Base-by-base conservation (phyloP, 1,140 invertebrate species). In the Rhopalosiphum maidis region DNA sequence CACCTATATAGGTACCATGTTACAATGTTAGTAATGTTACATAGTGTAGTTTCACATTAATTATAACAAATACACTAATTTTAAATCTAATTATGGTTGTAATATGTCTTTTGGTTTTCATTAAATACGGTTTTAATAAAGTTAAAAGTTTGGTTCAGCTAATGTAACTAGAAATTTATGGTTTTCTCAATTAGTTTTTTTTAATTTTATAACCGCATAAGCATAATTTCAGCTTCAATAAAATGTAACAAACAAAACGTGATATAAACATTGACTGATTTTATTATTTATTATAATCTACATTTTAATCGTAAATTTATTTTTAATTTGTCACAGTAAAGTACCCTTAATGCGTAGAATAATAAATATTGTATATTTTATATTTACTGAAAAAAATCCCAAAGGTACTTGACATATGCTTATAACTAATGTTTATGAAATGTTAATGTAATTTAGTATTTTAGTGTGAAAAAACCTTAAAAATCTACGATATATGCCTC, bases 41-140 rank as follows among this genome's bases (percentile, higher is more conserved):
- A 68, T n/a, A 77, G 37, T 41, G 37, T 88, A 88, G 7, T 88
- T 88, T 54, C 15, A 23, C 46, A 35, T 88, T 35, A 88, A 88
- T 88, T 88, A 51, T 54, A 88, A 88, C 6, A 30, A 88, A 88
- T 48, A 51, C 83, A 11, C 30, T 51, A 51, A 88, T 88, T 88
- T 51, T 23, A 51, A 88, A 51, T 51, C 46, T 88, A 51, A 88
- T 51, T 51, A 88, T 35, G 46, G 46, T 23, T 51, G 87, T 51
- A 54, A 35, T 54, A 37, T 88, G 30, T 88, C 30, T 88, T 88
- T 88, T 88, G 30, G 37, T 88, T 54, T 35, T 88, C 48, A 88
- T 88, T 88, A 88, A 23, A 88, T 54, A 54, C 87, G 48, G 87
- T 48, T 88, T 54, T 51, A 88, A 88, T 88, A 54, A 88, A 51